phyloP scores from a whole-genome alignment of 2,888 invertebrate genomes.

The Drosophila siamana region DNA sequence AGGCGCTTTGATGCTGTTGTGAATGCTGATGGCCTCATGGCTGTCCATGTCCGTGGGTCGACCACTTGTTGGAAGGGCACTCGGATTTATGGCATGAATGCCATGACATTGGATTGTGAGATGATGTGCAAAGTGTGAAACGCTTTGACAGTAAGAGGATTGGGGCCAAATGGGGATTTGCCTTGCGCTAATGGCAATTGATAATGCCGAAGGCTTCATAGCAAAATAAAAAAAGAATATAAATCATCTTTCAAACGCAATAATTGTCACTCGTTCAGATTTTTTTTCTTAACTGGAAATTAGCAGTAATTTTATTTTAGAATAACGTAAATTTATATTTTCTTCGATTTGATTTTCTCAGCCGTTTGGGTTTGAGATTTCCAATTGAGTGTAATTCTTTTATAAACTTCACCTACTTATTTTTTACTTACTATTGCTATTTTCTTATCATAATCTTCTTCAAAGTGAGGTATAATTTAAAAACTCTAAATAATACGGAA shows the following conservation, averaged over 20 bases:
- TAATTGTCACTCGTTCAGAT: not conserved
- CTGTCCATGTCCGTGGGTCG: conserved; percentile 38
- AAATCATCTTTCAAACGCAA: not conserved
- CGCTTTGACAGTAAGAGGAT: conserved; percentile 1
- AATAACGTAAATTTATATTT: too few species aligned
- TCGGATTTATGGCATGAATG: conserved; percentile 40
- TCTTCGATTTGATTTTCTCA: too few species aligned
- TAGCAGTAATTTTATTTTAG: too few species aligned
- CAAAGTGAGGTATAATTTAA: too few species aligned
- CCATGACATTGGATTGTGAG: conserved; percentile 53
- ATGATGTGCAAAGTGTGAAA: conserved; percentile 25
- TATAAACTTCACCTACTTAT: too few species aligned
- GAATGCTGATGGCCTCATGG: conserved; percentile 32
- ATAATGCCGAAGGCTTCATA: not conserved
- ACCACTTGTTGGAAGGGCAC: conserved; percentile 66
- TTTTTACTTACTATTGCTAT: too few species aligned
- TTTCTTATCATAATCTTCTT: too few species aligned
- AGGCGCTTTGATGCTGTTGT: conserved; percentile 68
- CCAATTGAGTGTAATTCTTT: too few species aligned
- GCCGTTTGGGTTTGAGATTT: too few species aligned
- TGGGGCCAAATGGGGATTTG: not conserved
- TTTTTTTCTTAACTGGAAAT: too few species aligned
- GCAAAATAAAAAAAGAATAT: not conserved
- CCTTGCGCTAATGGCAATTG: conserved; percentile 4
- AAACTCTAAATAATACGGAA: too few species aligned